Base-by-base conservation (phyloP, 2,888 invertebrate genomes). In the Uloborus plumipes region DNA sequence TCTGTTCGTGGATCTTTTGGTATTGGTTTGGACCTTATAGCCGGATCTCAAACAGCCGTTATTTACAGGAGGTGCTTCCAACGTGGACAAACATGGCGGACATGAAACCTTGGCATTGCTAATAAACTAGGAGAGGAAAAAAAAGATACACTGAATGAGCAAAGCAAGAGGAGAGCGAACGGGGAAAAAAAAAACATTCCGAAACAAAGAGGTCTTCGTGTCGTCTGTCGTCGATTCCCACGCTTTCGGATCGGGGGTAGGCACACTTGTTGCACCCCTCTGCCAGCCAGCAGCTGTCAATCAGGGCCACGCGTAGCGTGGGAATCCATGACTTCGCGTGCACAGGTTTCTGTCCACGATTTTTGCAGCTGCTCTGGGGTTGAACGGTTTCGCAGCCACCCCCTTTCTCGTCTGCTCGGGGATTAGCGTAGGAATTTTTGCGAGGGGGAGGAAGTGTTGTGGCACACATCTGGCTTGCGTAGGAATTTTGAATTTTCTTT, bases 231-330 rank as follows among this genome's bases (percentile, higher is more conserved):
- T 55, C 58, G 74, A 53, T 81, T 81, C 80, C 80, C 80, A 81
- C 80, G 80, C 67, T 39, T 39, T 74, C 51, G 53, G 50, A 74
- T 69, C 22, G 53, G 47, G 73, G 53, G 76, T 26, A n/a, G 15
- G 26, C 64, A 47, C 79, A 80, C 74, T 81, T 81, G 80, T 74
- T 81, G 80, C 74, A 22, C 51, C 31, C 66, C 55, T 55, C 64
- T 72, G 67, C 62, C 18, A 47, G 22, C 53, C 69, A 67, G 74
- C 80, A 81, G 80, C 80, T 81, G 80, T 81, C 80, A 81, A 81
- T 81, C 80, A 81, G 80, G 80, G 80, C 70, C 80, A 81, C 80
- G 74, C 70, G 80, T 81, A 69, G 74, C 80, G 80, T 81, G 80
- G 80, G 80, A 81, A 81, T 69, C 16, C 67, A 20, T 18, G 55